These are phyloP conservation scores for Dryas iulia DNA, from an alignment of 1,140 invertebrate genomes.

Conservation along the genomic window DNA sequence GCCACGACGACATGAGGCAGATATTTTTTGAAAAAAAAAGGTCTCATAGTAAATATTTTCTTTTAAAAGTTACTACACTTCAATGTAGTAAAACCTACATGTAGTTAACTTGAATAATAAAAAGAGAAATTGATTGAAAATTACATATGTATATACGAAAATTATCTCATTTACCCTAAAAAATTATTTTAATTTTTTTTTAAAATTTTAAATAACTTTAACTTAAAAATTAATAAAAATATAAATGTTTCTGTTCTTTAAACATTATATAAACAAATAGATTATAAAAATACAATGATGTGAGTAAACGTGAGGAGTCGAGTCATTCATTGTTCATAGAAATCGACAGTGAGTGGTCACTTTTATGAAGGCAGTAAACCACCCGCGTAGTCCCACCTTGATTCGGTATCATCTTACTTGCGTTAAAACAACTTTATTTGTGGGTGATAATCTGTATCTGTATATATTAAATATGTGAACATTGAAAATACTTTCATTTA, in stretches of 20 bases:
- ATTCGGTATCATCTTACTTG: constrained; percentile 25
- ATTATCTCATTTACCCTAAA: too few relatives aligned
- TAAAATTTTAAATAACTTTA: too few relatives aligned
- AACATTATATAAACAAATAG: not conserved
- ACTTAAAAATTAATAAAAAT: not conserved
- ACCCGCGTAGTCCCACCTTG: constrained; percentile 50
- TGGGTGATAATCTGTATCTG: constrained; percentile 1
- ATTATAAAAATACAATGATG: constrained; percentile 16
- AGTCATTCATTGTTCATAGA: constrained; percentile 30
- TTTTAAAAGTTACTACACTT: too few relatives aligned
- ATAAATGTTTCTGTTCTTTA: not conserved
- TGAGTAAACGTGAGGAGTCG: constrained; percentile 48
- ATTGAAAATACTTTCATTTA: too few relatives aligned
- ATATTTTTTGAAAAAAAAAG: too few relatives aligned
- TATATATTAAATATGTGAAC: not conserved
- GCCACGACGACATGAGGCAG: too few relatives aligned
- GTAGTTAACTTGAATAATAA: too few relatives aligned
- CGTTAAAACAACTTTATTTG: not conserved
- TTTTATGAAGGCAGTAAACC: constrained; percentile 66
- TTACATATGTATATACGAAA: too few relatives aligned
- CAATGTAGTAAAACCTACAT: too few relatives aligned
- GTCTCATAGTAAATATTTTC: too few relatives aligned
- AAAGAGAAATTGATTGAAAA: too few relatives aligned
- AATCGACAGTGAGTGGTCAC: constrained; percentile 49
- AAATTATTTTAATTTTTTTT: too few relatives aligned